Conservation (phyloP, 2,888 invertebrate genomes). For the Lissonota sp. region DNA sequence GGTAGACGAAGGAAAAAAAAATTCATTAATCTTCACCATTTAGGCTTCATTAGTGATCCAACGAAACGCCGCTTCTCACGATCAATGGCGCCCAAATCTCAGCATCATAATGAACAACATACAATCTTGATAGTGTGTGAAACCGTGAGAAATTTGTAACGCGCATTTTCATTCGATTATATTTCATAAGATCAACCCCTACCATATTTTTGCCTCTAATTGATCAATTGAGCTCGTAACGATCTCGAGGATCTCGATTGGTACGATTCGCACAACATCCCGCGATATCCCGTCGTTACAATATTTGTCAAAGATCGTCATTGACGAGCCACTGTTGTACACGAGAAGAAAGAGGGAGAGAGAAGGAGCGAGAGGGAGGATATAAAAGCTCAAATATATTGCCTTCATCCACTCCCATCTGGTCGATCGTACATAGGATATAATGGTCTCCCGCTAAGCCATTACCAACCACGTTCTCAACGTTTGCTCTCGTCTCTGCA, state of each 20-base stretch:
- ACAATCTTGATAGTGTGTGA: background rate
- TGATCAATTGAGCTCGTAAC: conserved; percentile 22
- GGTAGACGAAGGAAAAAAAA: no score
- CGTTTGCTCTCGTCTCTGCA: conserved; percentile 48
- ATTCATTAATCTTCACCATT: no score
- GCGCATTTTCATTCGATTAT: background rate
- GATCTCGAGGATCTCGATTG: conserved; percentile 32
- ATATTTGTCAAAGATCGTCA: conserved; percentile 58
- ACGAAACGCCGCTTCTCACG: no score
- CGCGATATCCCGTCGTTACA: conserved; percentile 38
- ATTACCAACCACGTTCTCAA: conserved; percentile 65
- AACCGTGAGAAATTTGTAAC: background rate
- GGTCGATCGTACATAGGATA: conserved; percentile 33
- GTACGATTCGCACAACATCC: conserved; percentile 17
- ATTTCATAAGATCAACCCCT: background rate
- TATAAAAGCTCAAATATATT: conserved; percentile 12
- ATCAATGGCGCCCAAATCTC: no score
- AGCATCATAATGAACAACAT: no score
- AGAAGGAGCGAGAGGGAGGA: background rate
- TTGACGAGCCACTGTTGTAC: conserved; percentile 57
- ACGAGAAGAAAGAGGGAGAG: background rate
- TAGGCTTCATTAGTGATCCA: no score
- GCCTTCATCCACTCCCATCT: conserved; percentile 7
- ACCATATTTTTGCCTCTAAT: background rate
- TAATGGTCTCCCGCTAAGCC: conserved; percentile 63